Base-by-base conservation (phyloP, 2,888 invertebrate genomes). In the Pyrocoelia pectoralis region DNA sequence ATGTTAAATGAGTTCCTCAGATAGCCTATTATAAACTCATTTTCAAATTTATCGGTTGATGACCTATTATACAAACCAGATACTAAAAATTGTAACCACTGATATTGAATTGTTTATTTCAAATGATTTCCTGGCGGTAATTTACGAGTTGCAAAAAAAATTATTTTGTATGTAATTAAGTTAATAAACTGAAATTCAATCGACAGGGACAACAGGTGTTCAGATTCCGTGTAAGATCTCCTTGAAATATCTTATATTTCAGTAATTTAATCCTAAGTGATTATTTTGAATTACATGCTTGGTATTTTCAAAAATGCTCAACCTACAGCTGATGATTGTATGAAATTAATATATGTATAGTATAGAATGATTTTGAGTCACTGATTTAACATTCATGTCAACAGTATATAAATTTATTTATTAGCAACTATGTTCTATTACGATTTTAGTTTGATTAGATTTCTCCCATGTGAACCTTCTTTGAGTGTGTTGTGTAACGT, bases 271-370 rank as follows among this genome's bases (percentile, higher is more conserved):
- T 46, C 46, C 18, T 46, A 46, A 33, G 33, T 33, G 33, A 46
- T 46, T 46, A 46, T 15, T 46, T 17, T 46, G 46, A 46, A 46
- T 46, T 18, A 46, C 46, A 46, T 46, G 17, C 2, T 43, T 43
- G 46, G 46, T 17, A 46, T 46, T 46, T 46, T 17, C 15, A 17
- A 17, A 46, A 46, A 18, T 43, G 13, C 46, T 92, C 91, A 33
- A n/a, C 8, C 33, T 33, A 33, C n/a, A 33, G 9, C n/a, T 33
- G n/a, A 33, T n/a, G 33, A n/a, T 33, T 33, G 33, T 6, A 24
- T 24, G 24, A 24, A 24, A 24, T 24, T 24, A 6, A 24, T 24
- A 24, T 6, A 24, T n/a, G n/a, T n/a, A n/a, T n/a, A n/a, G n/a
- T n/a, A n/a, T n/a, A n/a, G n/a, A n/a, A n/a, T n/a, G n/a, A n/a